Percentiles rank a stretch among this genome's conserved stretches.
These are phyloP conservation scores for Argynnis bischoffii DNA, from an alignment of 2,888 invertebrate species.

Conservation along the genomic window DNA sequence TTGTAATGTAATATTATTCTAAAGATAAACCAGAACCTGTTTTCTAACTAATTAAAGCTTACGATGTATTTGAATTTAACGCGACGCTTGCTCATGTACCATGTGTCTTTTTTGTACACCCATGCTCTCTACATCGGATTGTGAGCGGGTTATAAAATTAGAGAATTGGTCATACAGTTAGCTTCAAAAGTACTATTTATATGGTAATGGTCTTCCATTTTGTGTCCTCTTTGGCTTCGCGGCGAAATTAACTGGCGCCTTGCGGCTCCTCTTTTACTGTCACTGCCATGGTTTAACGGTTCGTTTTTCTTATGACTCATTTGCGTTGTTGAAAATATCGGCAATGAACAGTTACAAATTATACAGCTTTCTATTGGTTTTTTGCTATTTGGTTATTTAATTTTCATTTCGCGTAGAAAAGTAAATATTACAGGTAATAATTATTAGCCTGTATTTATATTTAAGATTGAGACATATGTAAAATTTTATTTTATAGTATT, in stretches of 20 bases:
- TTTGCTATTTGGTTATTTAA: constrained; percentile 24
- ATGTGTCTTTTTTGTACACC: constrained; percentile 25
- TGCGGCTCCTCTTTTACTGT: constrained; percentile 64
- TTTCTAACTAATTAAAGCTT: neutral
- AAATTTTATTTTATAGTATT: too few species aligned
- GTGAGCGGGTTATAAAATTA: constrained; percentile 60
- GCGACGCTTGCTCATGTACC: constrained; percentile 14
- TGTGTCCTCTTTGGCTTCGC: constrained; percentile 56
- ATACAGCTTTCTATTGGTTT: constrained; percentile 35
- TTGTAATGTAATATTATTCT: neutral
- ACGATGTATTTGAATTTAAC: neutral
- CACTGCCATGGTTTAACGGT: constrained; percentile 57
- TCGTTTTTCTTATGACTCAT: constrained; percentile 74
- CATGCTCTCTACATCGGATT: constrained; percentile 26
- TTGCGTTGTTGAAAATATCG: constrained; percentile 61
- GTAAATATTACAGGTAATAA: constrained; percentile 7
- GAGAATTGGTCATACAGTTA: constrained; percentile 72
- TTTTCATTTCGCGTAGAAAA: constrained; percentile 4
- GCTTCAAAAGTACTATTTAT: constrained; percentile 65
- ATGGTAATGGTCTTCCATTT: constrained; percentile 69
- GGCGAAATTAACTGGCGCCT: constrained; percentile 78
- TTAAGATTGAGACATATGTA: too few species aligned
- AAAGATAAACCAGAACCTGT: neutral
- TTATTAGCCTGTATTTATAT: neutral
- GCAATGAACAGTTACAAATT: constrained; percentile 38